These are phyloP conservation scores for Pimephales promelas DNA, from an alignment of 2,113 vertebrate species.

Conservation along the genomic window DNA sequence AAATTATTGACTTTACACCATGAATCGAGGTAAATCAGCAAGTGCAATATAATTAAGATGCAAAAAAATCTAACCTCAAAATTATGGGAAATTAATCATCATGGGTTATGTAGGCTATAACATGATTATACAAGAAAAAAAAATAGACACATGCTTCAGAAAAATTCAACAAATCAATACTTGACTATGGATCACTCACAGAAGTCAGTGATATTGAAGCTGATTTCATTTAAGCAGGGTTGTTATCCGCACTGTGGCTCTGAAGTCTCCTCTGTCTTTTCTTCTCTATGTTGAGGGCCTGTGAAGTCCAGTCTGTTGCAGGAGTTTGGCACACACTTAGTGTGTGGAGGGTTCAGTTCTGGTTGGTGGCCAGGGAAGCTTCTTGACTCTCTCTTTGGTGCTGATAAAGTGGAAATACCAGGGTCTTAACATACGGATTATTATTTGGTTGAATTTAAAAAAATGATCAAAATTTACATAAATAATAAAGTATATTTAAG, in stretches of 20 bases:
- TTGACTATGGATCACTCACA: not conserved
- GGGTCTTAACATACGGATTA: not conserved
- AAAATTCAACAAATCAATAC: not conserved
- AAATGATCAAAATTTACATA: not conserved
- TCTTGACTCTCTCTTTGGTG: constrained; percentile 45
- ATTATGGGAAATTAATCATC: not conserved
- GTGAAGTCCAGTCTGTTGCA: constrained; percentile 56
- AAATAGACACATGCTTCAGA: not conserved
- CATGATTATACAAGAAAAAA: not conserved
- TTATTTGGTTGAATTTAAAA: not conserved
- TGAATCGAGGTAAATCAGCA: not conserved
- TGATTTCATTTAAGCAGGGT: not conserved
- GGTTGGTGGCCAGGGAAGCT: constrained; percentile 60
- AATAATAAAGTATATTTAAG: not conserved
- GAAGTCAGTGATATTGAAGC: not conserved
- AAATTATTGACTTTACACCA: not conserved
- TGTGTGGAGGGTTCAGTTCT: constrained; percentile 52
- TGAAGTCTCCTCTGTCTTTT: not conserved
- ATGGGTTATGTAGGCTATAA: not conserved
- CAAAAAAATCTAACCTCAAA: not conserved
- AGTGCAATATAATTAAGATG: not conserved
- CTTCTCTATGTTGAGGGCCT: not conserved
- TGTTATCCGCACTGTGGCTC: not conserved
- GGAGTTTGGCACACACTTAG: constrained; percentile 50
- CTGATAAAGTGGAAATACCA: constrained; percentile 27